These are phyloP conservation scores for Daphoenositta chrysoptera DNA, from an alignment of 2,113 vertebrate genomes.

Conservation along the genomic window DNA sequence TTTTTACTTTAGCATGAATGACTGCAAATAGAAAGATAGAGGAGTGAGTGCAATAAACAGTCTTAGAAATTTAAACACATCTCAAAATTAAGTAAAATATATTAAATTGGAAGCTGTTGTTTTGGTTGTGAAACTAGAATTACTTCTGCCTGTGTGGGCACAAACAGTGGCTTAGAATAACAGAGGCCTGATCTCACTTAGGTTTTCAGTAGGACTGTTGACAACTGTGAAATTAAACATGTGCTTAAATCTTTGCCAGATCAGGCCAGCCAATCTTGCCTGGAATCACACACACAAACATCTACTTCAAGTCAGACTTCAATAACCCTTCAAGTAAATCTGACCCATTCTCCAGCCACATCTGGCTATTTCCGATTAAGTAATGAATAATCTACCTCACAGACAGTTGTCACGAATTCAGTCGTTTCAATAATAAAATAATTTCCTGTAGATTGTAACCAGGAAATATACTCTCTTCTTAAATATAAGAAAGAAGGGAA, in stretches of 20 bases:
- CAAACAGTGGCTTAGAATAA: neutral
- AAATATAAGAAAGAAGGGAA: neutral
- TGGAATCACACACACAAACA: neutral
- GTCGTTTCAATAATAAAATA: neutral
- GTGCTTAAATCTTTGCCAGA: neutral
- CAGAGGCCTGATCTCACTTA: neutral
- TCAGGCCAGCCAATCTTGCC: neutral
- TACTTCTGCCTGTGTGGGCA: constrained; percentile 10
- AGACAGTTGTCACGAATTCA: neutral
- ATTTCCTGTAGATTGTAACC: neutral
- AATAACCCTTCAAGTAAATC: neutral
- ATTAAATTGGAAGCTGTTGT: neutral
- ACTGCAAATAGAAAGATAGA: constrained; percentile 60
- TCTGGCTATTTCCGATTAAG: neutral
- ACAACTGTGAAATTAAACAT: constrained; percentile 22
- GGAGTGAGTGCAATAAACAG: neutral
- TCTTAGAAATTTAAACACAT: neutral
- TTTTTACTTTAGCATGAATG: constrained; percentile 82
- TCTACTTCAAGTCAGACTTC: neutral
- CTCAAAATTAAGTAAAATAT: neutral
- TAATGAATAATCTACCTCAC: neutral
- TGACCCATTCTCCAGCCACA: neutral
- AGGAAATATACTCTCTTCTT: neutral
- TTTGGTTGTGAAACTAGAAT: neutral
- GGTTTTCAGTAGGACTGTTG: constrained; percentile 25